These are phyloP conservation scores for Axinella damicornis DNA, from an alignment of 37 sponge, comb jelly and placozoan species.

Conservation along the genomic window DNA sequence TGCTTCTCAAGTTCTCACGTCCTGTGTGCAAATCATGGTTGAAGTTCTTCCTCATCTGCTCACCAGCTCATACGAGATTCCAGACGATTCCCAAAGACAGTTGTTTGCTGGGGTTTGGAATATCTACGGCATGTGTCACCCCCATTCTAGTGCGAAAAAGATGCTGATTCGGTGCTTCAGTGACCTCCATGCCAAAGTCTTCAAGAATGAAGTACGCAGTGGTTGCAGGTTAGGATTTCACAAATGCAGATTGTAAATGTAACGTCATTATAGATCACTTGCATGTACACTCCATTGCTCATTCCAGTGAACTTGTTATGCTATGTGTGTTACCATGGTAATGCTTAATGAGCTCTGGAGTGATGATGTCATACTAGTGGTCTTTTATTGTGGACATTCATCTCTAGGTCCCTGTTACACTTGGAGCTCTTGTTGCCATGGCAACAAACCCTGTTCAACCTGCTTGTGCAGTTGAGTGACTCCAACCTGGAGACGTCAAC, in stretches of 20 bases:
- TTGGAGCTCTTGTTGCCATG: slow-evolving; percentile 19
- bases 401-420: not conserved
- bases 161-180: slow-evolving; percentile 6
- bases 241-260: too few relatives aligned
- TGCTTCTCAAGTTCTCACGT: not conserved
- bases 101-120: not conserved
- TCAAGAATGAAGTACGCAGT: too few relatives aligned
- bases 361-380: too few relatives aligned
- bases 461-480: slow-evolving; percentile 14
- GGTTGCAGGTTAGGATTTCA: too few relatives aligned
- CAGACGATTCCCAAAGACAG: too few relatives aligned
- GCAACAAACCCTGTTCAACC: not conserved
- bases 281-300: too few relatives aligned
- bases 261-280: too few relatives aligned
- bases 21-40: not conserved
- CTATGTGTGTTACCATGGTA: too few relatives aligned
- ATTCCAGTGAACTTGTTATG: too few relatives aligned
- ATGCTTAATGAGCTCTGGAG: not conserved
- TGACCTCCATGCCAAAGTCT: not conserved
- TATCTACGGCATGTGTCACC: slow-evolving; percentile 20
- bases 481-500: not conserved
- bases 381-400: too few relatives aligned
- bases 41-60: not conserved
- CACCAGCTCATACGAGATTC: not conserved
- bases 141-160: slow-evolving; percentile 15